Base-by-base conservation (phyloP, 1,140 invertebrate species). In the Procambarus virginalis region DNA sequence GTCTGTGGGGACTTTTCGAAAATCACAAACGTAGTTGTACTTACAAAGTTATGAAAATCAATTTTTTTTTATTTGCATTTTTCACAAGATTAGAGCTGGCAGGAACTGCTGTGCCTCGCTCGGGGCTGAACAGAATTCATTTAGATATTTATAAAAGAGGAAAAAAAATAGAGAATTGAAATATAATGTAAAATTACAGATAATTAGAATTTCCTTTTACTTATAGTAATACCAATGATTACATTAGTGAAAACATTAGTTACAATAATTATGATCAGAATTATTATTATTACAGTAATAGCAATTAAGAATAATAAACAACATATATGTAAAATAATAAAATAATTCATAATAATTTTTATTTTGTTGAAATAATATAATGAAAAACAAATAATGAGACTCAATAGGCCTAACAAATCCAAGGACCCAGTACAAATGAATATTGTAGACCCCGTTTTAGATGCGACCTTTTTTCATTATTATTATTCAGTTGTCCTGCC, bases 1-100 rank as follows among this genome's bases (percentile, higher is more conserved):
- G 34, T 34, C 34, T 34, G 34, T 64, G 12, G 60, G 60, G 60
- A 64, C 45, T 51, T 45, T 48, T 89, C 45, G 46, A 73, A 81
- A 88, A 88, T 82, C 86, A 88, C 86, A 81, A 88, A 81, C 86
- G 78, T 88, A 82, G 78, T 88, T 88, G 86, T 88, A 88, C 86
- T 88, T 88, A 88, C 86, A 81, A 88, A 81, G 86, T 88, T 80
- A 81, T 88, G 86, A 88, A 88, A 88, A 81, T n/a, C 46, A 3
- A 70, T 79, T 58, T 79, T 64, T 14, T 64, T 64, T 64, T 64
- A 55, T 55, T 55, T 55, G 51, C 12, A 55, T 64, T 17, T 58
- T 79, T 64, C 68, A 17, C 68, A 84, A 75, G 70, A 58, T 55
- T 34, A 80, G 60, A 45, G 78, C 73, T 45, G 79, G n/a, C 60